Conservation (phyloP, 2,113 vertebrate genomes). For the Octodon degus region DNA sequence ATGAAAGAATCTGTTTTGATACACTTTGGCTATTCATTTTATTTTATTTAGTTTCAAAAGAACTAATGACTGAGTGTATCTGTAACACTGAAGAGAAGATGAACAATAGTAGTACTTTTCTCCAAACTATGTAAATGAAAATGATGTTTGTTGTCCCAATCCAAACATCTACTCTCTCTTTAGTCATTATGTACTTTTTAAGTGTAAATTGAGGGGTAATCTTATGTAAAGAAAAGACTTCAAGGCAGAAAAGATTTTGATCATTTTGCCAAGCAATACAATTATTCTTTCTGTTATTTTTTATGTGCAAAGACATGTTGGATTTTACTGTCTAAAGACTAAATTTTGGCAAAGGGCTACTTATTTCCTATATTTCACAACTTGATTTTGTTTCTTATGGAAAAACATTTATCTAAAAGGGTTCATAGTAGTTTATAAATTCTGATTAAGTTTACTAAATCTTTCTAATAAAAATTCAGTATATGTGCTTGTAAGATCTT, state of each 20-base stretch:
- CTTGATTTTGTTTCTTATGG: not conserved
- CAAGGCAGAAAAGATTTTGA: slow-evolving; percentile 12
- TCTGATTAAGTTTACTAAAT: slow-evolving; percentile 1
- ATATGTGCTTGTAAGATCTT: not conserved
- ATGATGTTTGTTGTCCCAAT: not conserved
- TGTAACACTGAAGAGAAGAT: not conserved
- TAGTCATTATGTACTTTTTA: slow-evolving; percentile 51
- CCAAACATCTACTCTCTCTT: slow-evolving; percentile 3
- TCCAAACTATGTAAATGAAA: not conserved
- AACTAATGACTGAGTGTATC: not conserved
- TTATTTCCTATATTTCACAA: slow-evolving; percentile 9
- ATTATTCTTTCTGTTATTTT: slow-evolving; percentile 38
- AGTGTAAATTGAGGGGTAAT: not conserved
- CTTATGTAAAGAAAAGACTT: slow-evolving; percentile 37
- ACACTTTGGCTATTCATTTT: not conserved
- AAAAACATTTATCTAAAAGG: not conserved
- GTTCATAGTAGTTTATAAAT: not conserved
- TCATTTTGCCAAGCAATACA: slow-evolving; percentile 37
- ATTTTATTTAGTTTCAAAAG: not conserved
- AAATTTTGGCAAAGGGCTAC: not conserved
- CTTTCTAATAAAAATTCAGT: slow-evolving; percentile 22
- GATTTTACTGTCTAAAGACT: slow-evolving; percentile 11
- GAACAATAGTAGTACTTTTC: not conserved
- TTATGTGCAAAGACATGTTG: slow-evolving; percentile 29
- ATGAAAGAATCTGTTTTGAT: not conserved